Base-by-base conservation (phyloP, 1,140 invertebrate species). In the Ceratitis capitata region DNA sequence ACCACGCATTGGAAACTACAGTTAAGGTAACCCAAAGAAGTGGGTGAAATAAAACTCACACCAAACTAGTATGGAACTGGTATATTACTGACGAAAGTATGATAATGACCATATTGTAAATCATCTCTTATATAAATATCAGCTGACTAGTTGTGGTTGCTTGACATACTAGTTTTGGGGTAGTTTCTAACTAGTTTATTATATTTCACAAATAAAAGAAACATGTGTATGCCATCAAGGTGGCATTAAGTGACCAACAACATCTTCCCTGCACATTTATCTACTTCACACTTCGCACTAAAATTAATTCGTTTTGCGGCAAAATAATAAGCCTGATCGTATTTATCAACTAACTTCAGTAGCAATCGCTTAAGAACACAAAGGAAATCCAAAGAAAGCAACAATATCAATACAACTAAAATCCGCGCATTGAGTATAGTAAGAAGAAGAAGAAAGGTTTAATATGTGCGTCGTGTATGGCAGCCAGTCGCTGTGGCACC, bases 401-500 rank as follows among this genome's bases (percentile, higher is more conserved):
- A n/a, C 69, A 78, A 47, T 45, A 26, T 78, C 42, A 78, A 47
- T 47, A 78, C 69, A 45, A n/a, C 16, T 42, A 23, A 45, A 42
- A 47, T 19, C 19, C 35, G 39, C 23, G 10, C 23, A 26, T 32
- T 64, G 58, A 23, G 10, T 78, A n/a, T n/a, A 32, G 69, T 12
- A 78, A 39, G 35, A 42, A 39, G 69, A 78, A 45, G 23, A 23
- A 42, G 39, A 19, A 78, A 78, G n/a, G 69, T n/a, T n/a, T n/a
- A 45, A 78, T 78, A 39, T 9, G 16, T 39, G 7, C 69, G 69
- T 47, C 42, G 16, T 45, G 45, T 78, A n/a, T 78, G 23, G 42
- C 69, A 78, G 69, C n/a, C 69, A 78, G 69, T 9, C 69, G 69
- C 26, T 78, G 69, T 78, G 69, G 69, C 35, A 45, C 69, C 69